phyloP scores from a whole-genome alignment of 2,888 invertebrate genomes.

The Leptodirus hochenwartii region DNA sequence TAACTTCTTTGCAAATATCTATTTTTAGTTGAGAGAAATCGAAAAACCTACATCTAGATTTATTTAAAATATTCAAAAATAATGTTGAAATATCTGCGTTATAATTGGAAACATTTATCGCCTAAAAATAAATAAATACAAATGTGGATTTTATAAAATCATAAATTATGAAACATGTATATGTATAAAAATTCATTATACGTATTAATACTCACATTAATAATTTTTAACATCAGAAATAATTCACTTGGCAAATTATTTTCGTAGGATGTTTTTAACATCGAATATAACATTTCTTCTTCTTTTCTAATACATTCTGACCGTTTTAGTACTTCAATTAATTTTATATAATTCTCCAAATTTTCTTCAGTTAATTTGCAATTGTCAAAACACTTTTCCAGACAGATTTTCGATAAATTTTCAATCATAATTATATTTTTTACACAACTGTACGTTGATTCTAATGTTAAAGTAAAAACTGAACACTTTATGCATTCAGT shows the following conservation, averaged over 20 bases:
- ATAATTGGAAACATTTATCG: slow-evolving; percentile 2
- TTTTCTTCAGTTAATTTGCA: slow-evolving; percentile 15
- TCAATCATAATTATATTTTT: slow-evolving; percentile 14
- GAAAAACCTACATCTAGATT: slow-evolving; percentile 18
- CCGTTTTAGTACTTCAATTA: slow-evolving; percentile 17
- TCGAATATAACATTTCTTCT: too few species aligned
- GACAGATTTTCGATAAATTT: slow-evolving; percentile 15
- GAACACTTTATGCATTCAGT: slow-evolving; percentile 19
- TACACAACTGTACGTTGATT: slow-evolving; percentile 10
- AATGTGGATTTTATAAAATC: too few species aligned
- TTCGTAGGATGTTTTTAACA: too few species aligned
- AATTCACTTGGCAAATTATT: too few species aligned
- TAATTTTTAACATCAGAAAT: too few species aligned
- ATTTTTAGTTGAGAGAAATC: slow-evolving; percentile 17
- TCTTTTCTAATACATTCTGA: slow-evolving; percentile 13
- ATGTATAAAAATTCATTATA: too few species aligned
- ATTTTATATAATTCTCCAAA: slow-evolving; percentile 15
- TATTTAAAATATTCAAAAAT: slow-evolving; percentile 16
- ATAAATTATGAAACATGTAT: too few species aligned
- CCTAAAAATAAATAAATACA: too few species aligned
- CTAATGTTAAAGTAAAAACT: slow-evolving; percentile 15
- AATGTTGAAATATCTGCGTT: slow-evolving; percentile 9
- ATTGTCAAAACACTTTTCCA: slow-evolving; percentile 14
- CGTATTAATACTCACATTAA: too few species aligned
- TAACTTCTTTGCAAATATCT: slow-evolving; percentile 14